phyloP scores from a whole-genome alignment of 2,797 vertebrate genomes.

The Salarias fasciatus region DNA sequence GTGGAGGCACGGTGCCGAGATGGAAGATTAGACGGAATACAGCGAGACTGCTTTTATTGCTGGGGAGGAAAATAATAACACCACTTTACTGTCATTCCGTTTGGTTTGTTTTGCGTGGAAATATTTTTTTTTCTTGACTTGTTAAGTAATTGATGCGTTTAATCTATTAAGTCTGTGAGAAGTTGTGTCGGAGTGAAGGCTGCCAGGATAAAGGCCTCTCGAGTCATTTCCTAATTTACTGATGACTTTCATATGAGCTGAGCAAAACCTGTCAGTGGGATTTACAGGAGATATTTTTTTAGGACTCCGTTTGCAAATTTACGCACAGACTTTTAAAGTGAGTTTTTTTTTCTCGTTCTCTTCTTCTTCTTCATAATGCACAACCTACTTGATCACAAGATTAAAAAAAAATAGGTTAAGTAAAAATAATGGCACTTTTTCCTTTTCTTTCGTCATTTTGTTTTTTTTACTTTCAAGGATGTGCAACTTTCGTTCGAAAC shows the following conservation, averaged over 20 bases:
- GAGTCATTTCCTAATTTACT: neutral
- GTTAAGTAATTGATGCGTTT: neutral
- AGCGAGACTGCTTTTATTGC: slow-evolving; percentile 16
- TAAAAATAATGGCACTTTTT: too few relatives aligned
- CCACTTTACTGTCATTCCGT: neutral
- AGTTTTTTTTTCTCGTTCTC: neutral
- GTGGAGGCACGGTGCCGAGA: slow-evolving; percentile 48
- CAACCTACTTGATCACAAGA: too few relatives aligned
- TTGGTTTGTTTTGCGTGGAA: slow-evolving; percentile 15
- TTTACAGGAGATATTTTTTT: neutral
- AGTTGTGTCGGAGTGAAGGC: neutral
- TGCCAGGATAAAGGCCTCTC: neutral
- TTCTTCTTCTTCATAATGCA: too few relatives aligned
- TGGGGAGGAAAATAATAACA: slow-evolving; percentile 1
- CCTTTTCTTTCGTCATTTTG: too few relatives aligned
- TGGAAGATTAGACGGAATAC: slow-evolving; percentile 28
- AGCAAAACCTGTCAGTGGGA: neutral
- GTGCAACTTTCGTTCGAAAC: too few relatives aligned
- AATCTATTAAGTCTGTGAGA: neutral
- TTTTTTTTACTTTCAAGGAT: too few relatives aligned
- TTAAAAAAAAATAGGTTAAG: too few relatives aligned
- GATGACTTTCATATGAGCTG: neutral
- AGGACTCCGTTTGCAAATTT: neutral
- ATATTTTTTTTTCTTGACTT: neutral
- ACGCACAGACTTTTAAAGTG: neutral